These are phyloP conservation scores for Stictocephala bisonia DNA, from an alignment of 2,888 invertebrate genomes.

Conservation along the genomic window DNA sequence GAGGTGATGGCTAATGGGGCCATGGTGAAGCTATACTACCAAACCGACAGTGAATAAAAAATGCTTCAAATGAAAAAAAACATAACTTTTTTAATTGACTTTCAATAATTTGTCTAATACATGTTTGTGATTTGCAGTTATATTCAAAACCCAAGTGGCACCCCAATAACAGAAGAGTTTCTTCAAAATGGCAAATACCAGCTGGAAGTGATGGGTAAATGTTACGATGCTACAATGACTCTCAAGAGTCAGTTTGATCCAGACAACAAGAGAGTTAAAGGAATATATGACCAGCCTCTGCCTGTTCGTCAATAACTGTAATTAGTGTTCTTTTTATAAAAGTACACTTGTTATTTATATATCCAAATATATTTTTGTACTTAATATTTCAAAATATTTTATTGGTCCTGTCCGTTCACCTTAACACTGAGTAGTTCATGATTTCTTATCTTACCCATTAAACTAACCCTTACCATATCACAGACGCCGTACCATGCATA, in stretches of 20 bases:
- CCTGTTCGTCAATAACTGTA: constrained; percentile 48
- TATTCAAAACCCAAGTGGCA: constrained; percentile 70
- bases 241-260: constrained; percentile 87
- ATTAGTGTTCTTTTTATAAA: no score
- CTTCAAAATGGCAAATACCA: constrained; percentile 79
- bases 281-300: constrained; percentile 65
- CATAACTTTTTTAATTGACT: no score
- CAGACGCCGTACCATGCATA: no score
- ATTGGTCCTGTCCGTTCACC: no score
- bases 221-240: constrained; percentile 76
- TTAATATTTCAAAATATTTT: constrained; percentile 25
- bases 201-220: constrained; percentile 82
- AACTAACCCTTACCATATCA: no score
- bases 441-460: no score
- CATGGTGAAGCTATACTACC: no score
- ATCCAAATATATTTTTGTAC: no score
- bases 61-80: no score
- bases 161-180: constrained; percentile 73
- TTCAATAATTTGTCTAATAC: neutral
- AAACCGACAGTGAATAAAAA: neutral
- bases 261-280: constrained; percentile 77
- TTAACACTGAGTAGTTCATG: no score
- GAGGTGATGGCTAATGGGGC: no score
- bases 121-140: constrained; percentile 65
- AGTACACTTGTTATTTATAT: no score